These are phyloP conservation scores for Gobionotothen gibberifrons DNA, from an alignment of 2,797 vertebrate genomes.

Conservation along the genomic window DNA sequence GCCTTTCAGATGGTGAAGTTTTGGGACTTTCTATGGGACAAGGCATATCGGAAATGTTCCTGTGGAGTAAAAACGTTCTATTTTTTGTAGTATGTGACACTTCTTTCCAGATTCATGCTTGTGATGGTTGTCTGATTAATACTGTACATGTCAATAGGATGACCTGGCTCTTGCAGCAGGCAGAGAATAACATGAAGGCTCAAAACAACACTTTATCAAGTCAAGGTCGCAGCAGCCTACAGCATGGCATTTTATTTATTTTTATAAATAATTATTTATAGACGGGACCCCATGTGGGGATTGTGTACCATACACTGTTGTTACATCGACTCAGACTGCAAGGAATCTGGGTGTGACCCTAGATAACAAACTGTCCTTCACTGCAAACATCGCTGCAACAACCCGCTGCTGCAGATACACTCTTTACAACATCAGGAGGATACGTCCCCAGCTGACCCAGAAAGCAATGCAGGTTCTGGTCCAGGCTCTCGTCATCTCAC, in stretches of 20 bases:
- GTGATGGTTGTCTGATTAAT: too few relatives aligned
- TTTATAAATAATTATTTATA: too few relatives aligned
- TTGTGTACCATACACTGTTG: conserved; percentile 23
- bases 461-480: too few relatives aligned
- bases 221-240: conserved; percentile 23
- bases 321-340: too few relatives aligned
- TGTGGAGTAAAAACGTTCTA: background rate
- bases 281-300: conserved; percentile 32
- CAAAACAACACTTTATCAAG: conserved; percentile 34
- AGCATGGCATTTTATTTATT: conserved; percentile 48
- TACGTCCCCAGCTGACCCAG: too few relatives aligned
- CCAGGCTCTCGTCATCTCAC: too few relatives aligned
- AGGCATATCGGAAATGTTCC: background rate
- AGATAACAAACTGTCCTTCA: too few relatives aligned
- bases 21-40: background rate
- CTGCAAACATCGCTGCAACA: too few relatives aligned
- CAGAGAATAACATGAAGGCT: conserved; percentile 14
- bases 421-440: too few relatives aligned
- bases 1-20: background rate
- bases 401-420: too few relatives aligned
- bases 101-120: too few relatives aligned
- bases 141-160: background rate
- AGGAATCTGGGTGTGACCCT: too few relatives aligned
- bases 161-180: conserved; percentile 3
- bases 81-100: background rate